Conservation (phyloP, 2,888 invertebrate species). For the Malacosoma neustria region DNA sequence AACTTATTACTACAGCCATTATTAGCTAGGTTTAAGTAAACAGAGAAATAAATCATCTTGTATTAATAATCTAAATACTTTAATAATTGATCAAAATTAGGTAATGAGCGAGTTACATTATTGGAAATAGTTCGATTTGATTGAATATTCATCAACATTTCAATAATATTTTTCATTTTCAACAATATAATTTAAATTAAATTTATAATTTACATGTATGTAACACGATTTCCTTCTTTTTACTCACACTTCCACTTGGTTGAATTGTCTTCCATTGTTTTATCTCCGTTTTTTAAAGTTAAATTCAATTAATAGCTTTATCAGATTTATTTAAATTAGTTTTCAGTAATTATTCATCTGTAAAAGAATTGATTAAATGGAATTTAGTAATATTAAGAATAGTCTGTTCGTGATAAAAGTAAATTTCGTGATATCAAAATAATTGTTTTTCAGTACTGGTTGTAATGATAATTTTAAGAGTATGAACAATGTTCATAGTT, state of each 20-base stretch:
- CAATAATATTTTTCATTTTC: too few relatives aligned
- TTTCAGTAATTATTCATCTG: slow-evolving; percentile 21
- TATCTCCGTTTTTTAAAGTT: slow-evolving; percentile 22
- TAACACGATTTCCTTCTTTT: slow-evolving; percentile 15
- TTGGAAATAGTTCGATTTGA: too few relatives aligned
- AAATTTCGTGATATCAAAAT: slow-evolving; percentile 68
- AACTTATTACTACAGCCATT: too few relatives aligned
- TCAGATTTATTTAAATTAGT: slow-evolving; percentile 26
- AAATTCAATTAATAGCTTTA: slow-evolving; percentile 25
- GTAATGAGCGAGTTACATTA: too few relatives aligned
- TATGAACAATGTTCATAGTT: slow-evolving; percentile 73
- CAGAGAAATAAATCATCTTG: too few relatives aligned
- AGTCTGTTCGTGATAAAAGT: slow-evolving; percentile 70
- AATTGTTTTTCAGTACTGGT: slow-evolving; percentile 69
- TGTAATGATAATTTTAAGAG: slow-evolving; percentile 65
- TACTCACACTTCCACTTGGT: slow-evolving; percentile 27
- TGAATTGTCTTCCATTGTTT: slow-evolving; percentile 47
- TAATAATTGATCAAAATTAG: too few relatives aligned
- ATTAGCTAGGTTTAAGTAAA: too few relatives aligned
- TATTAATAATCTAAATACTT: too few relatives aligned
- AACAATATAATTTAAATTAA: too few relatives aligned
- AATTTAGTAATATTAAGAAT: slow-evolving; percentile 66
- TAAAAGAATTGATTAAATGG: slow-evolving; percentile 59
- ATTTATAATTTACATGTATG: too few relatives aligned
- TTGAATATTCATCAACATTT: too few relatives aligned